phyloP scores from a whole-genome alignment of 2,888 invertebrate genomes.

The Metopia argyrocephala region DNA sequence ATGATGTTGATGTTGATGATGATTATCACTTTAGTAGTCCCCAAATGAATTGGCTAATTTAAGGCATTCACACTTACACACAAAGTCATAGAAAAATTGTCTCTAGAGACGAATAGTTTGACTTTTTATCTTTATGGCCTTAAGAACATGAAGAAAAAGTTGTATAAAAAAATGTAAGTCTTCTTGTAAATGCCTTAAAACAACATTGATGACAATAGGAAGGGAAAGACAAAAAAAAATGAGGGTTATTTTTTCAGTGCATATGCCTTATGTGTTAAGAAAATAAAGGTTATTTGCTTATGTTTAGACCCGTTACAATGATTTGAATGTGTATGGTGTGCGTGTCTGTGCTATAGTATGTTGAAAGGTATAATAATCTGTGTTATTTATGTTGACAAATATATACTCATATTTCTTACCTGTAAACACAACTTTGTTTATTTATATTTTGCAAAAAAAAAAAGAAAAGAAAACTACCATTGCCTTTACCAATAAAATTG shows the following conservation, averaged over 20 bases:
- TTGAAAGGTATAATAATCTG: too few relatives aligned
- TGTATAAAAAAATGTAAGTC: background rate
- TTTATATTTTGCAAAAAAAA: background rate
- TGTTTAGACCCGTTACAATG: too few relatives aligned
- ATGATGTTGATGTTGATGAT: background rate
- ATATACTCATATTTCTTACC: background rate
- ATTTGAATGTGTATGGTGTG: too few relatives aligned
- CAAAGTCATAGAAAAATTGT: constrained; percentile 36
- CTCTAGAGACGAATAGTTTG: constrained; percentile 24
- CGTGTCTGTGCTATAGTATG: too few relatives aligned
- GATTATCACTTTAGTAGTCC: background rate
- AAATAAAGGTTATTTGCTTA: too few relatives aligned
- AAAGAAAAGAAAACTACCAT: background rate
- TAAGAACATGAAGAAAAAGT: background rate
- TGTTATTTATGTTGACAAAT: too few relatives aligned
- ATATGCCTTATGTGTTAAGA: too few relatives aligned
- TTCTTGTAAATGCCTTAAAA: background rate
- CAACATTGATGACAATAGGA: background rate
- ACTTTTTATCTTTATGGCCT: background rate
- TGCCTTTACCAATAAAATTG: background rate
- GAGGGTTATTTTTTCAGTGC: background rate
- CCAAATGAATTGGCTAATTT: constrained; percentile 28
- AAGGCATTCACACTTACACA: background rate
- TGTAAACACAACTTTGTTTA: background rate
- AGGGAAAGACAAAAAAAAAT: background rate